phyloP scores from a whole-genome alignment of 2,113 vertebrate genomes.

The Psittacula cyanocephala region DNA sequence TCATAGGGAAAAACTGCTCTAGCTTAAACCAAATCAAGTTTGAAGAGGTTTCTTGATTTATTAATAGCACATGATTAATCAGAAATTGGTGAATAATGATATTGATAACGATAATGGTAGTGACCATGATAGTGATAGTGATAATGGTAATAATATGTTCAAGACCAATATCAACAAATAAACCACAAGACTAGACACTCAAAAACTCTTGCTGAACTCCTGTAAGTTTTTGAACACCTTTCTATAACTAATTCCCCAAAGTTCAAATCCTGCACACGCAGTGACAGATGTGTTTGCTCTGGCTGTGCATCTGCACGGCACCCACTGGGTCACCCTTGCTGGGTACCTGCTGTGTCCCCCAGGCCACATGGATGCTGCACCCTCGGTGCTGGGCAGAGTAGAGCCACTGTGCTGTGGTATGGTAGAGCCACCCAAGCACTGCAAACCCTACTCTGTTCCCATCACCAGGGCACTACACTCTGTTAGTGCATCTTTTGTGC shows the following conservation, averaged over 20 bases:
- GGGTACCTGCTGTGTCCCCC: accelerated
- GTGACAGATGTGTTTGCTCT: not conserved
- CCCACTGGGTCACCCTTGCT: not conserved
- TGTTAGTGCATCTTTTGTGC: not conserved
- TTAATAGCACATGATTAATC: not conserved
- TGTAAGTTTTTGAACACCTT: not conserved
- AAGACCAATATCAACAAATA: not conserved
- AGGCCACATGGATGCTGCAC: not conserved
- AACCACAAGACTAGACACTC: not conserved
- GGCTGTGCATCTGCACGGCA: not conserved
- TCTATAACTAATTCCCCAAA: not conserved
- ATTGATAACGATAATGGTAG: not conserved
- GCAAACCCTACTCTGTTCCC: not conserved
- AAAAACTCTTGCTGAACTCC: not conserved
- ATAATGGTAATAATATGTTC: not conserved
- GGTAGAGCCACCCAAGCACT: not conserved
- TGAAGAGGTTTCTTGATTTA: not conserved
- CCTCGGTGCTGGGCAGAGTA: not conserved
- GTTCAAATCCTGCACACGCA: not conserved
- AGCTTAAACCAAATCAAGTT: not conserved
- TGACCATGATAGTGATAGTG: not conserved
- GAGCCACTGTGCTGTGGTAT: not conserved
- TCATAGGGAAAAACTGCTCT: not conserved
- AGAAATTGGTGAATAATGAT: not conserved
- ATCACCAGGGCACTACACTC: not conserved